These are phyloP conservation scores for Molanna angustata DNA, from an alignment of 2,888 invertebrate genomes.

Conservation along the genomic window DNA sequence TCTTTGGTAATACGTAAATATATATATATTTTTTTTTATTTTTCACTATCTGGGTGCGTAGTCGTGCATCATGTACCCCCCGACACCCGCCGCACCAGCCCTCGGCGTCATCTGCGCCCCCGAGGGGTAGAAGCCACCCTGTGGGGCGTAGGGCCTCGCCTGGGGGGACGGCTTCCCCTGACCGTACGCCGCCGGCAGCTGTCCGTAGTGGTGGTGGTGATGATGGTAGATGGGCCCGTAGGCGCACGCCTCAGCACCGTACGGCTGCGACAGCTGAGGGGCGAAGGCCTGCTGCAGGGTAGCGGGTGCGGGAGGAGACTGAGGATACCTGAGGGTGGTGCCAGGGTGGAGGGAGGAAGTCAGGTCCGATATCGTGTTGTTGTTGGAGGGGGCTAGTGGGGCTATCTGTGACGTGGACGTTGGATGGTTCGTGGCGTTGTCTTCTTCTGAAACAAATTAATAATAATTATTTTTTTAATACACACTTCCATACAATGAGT, in stretches of 20 bases:
- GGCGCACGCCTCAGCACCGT: slow-evolving; percentile 62
- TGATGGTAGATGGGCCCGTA: slow-evolving; percentile 63
- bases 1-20: too few relatives aligned
- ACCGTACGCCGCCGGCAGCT: slow-evolving; percentile 18
- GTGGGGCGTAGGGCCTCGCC: slow-evolving; percentile 8
- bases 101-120: neutral
- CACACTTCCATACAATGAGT: too few relatives aligned
- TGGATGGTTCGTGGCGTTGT: slow-evolving; percentile 33
- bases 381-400: slow-evolving; percentile 36
- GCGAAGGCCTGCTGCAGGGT: slow-evolving; percentile 1
- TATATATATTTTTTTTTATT: neutral
- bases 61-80: slow-evolving; percentile 22
- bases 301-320: slow-evolving; percentile 4
- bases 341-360: slow-evolving; percentile 34
- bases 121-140: slow-evolving; percentile 10
- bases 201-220: slow-evolving; percentile 41
- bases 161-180: slow-evolving; percentile 9
- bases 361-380: slow-evolving; percentile 29
- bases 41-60: slow-evolving; percentile 28
- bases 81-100: neutral
- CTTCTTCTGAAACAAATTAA: slow-evolving; percentile 38
- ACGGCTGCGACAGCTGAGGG: slow-evolving; percentile 52
- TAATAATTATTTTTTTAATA: too few relatives aligned
- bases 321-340: slow-evolving; percentile 24
- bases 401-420: slow-evolving; percentile 33